Conservation (phyloP, 2,888 invertebrate genomes). For the Callyntrura guangdongensis region DNA sequence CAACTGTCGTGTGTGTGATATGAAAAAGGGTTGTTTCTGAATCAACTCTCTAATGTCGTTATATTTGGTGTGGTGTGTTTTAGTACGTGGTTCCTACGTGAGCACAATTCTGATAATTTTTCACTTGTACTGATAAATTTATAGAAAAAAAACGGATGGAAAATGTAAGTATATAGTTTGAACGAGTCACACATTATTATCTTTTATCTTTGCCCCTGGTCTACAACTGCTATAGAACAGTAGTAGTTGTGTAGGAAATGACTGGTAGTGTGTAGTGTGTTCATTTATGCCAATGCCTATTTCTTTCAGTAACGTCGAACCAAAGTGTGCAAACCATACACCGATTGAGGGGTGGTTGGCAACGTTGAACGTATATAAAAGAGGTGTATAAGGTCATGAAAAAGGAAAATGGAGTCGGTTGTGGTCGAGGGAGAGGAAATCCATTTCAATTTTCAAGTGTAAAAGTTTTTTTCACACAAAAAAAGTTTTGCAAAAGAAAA, state of each 20-base stretch:
- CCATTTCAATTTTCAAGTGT: constrained; percentile 78
- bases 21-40: constrained; percentile 28
- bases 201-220: not conserved
- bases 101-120: not conserved
- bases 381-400: constrained; percentile 38
- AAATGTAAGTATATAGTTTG: too few relatives aligned
- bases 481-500: constrained; percentile 72
- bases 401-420: constrained; percentile 53
- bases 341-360: not conserved
- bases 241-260: constrained; percentile 25
- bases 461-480: constrained; percentile 67
- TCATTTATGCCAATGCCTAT: constrained; percentile 13
- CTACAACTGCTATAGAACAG: not conserved
- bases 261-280: not conserved
- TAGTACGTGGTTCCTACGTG: constrained; percentile 15
- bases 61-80: too few relatives aligned
- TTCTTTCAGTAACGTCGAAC: not conserved
- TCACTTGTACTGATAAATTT: not conserved
- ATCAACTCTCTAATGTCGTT: constrained; percentile 3
- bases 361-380: not conserved
- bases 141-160: too few relatives aligned
- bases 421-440: constrained; percentile 63
- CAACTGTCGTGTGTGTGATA: constrained; percentile 11
- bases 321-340: too few relatives aligned
- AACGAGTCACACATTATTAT: not conserved